Evolutionary conservation across 2,797 vertebrate species (phyloP).

Genomic region (Remorina albescens): DNA sequence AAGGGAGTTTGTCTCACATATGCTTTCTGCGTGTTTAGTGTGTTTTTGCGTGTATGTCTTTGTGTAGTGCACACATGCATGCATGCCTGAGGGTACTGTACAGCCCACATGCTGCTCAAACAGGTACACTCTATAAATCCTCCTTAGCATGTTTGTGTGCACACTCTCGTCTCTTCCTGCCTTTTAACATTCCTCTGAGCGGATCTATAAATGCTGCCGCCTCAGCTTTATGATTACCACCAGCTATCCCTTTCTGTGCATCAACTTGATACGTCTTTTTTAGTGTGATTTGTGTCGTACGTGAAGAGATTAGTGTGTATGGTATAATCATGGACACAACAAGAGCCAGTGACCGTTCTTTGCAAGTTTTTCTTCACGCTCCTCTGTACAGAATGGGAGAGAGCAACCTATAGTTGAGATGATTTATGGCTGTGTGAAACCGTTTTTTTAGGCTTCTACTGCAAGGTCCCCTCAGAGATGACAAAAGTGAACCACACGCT

Average conservation of each 20-base stretch:
- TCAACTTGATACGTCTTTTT: slow-evolving; percentile 26
- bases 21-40: background rate
- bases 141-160: slow-evolving; percentile 26
- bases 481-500: background rate
- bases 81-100: slow-evolving; percentile 21
- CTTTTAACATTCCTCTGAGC: slow-evolving; percentile 65
- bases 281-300: slow-evolving; percentile 37
- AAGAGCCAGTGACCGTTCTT: background rate
- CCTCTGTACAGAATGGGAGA: background rate
- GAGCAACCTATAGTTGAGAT: slow-evolving; percentile 27
- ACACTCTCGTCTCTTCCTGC: slow-evolving; percentile 50
- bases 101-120: background rate
- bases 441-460: background rate
- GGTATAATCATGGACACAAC: slow-evolving; percentile 1
- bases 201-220: slow-evolving; percentile 38
- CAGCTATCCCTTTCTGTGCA: slow-evolving; percentile 25
- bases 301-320: background rate
- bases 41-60: background rate
- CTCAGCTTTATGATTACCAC: slow-evolving; percentile 35
- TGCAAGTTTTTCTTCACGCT: slow-evolving; percentile 20
- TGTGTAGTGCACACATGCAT: too few relatives aligned
- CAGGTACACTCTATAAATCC: slow-evolving; percentile 55
- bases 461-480: slow-evolving; percentile 2
- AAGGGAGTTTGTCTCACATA: background rate
- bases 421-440: slow-evolving; percentile 27